phyloP scores from a whole-genome alignment of 37 sponge, comb jelly and placozoan species.

The Dysidea cf. avara region DNA sequence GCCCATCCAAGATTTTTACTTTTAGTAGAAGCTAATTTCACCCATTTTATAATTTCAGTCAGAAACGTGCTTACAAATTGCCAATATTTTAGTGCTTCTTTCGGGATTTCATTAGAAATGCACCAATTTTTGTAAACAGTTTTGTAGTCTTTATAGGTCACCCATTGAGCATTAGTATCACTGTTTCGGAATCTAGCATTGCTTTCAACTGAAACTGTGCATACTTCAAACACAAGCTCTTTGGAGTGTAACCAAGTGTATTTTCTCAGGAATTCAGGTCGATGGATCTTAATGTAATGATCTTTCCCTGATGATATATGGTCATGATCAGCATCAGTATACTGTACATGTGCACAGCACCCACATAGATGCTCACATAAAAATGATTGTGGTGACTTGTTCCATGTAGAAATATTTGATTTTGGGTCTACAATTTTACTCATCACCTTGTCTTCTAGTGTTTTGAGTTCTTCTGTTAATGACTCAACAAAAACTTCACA shows the following conservation, averaged over 20 bases:
- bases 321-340: neutral
- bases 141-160: neutral
- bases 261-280: slow-evolving; percentile 12
- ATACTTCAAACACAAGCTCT: neutral
- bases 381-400: neutral
- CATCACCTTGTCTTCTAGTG: too few species aligned
- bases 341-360: slow-evolving; percentile 9
- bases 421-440: too few species aligned
- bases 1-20: too few species aligned
- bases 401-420: neutral
- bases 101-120: neutral
- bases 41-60: neutral
- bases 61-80: neutral
- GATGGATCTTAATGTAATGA: slow-evolving; percentile 3
- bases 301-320: neutral
- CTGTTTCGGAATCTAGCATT: neutral
- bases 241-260: neutral
- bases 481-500: too few species aligned
- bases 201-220: neutral
- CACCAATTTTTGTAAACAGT: neutral
- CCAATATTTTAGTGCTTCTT: slow-evolving; percentile 9
- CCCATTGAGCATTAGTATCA: neutral
- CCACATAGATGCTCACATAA: neutral
- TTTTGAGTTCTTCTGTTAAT: too few species aligned
- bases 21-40: too few species aligned